phyloP scores from a whole-genome alignment of 2,113 vertebrate genomes.

The Hemiprocne comata region DNA sequence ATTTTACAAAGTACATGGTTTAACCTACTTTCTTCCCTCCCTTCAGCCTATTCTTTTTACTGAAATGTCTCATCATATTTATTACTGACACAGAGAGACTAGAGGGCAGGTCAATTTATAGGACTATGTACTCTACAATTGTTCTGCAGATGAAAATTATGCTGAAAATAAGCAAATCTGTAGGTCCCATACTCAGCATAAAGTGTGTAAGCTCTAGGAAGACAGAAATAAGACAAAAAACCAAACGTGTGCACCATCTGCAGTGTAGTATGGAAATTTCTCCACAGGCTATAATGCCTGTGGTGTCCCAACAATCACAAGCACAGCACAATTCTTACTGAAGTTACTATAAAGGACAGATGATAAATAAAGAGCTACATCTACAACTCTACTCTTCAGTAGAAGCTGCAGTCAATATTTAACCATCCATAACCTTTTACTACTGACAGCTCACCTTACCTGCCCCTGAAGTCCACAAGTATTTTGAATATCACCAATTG shows the following conservation, averaged over 20 bases:
- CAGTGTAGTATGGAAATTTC: neutral
- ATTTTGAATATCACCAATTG: neutral
- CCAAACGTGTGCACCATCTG: no score
- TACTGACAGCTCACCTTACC: neutral
- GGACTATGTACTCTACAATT: neutral
- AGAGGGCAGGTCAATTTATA: slow-evolving; percentile 33
- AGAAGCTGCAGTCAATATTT: neutral
- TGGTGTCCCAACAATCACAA: neutral
- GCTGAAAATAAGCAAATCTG: neutral
- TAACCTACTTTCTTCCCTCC: neutral
- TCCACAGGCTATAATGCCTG: neutral
- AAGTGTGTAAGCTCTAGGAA: fast-evolving
- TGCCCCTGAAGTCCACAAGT: neutral
- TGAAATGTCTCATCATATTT: slow-evolving; percentile 5
- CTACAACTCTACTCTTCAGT: neutral
- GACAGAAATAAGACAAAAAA: neutral
- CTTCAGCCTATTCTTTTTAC: neutral
- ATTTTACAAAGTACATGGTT: neutral
- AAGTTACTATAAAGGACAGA: neutral
- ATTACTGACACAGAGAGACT: neutral
- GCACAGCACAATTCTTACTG: neutral
- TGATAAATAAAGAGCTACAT: neutral
- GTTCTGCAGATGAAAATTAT: neutral
- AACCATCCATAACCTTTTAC: neutral
- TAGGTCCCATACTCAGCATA: neutral